Percentiles rank a stretch among this genome's conserved stretches.
Conservation (phyloP, 2,113 vertebrate species). For the Rhombomys opimus region DNA sequence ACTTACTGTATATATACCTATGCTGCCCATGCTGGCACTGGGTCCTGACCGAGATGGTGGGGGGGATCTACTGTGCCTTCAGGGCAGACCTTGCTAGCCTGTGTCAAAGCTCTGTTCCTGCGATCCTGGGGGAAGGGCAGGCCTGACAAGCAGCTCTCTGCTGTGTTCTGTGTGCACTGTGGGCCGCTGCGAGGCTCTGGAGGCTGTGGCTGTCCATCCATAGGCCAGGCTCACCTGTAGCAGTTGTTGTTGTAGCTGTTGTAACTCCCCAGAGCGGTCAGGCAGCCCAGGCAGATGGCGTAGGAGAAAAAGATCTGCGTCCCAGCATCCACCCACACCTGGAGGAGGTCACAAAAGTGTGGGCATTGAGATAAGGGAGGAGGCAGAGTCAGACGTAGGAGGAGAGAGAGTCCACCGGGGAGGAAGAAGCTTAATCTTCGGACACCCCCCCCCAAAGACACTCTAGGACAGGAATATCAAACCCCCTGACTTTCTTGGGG, state of each 20-base stretch:
- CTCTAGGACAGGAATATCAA: neutral
- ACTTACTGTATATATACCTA: neutral
- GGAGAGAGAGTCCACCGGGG: rapidly evolving
- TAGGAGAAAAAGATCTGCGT: conserved; percentile 99
- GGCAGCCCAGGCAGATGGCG: conserved; percentile 97
- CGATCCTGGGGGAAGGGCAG: neutral
- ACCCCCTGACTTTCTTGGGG: neutral
- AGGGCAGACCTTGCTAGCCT: neutral
- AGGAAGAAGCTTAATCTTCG: neutral
- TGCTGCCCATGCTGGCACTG: neutral
- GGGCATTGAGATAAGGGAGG: neutral
- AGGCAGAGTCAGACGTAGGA: neutral
- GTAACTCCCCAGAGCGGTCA: conserved; percentile 98
- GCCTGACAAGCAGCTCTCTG: neutral
- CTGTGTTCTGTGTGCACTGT: no score
- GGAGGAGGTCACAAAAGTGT: conserved; percentile 49
- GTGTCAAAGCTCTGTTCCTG: neutral
- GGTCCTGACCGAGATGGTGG: neutral
- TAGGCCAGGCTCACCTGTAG: conserved; percentile 91
- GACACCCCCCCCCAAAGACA: neutral
- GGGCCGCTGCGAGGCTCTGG: neutral
- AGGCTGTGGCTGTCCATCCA: neutral
- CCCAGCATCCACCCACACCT: conserved; percentile 99
- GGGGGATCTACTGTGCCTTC: neutral
- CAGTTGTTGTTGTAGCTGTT: conserved; percentile 99